Conservation (phyloP, 2,888 invertebrate species). For the Azorinus chamasolen region DNA sequence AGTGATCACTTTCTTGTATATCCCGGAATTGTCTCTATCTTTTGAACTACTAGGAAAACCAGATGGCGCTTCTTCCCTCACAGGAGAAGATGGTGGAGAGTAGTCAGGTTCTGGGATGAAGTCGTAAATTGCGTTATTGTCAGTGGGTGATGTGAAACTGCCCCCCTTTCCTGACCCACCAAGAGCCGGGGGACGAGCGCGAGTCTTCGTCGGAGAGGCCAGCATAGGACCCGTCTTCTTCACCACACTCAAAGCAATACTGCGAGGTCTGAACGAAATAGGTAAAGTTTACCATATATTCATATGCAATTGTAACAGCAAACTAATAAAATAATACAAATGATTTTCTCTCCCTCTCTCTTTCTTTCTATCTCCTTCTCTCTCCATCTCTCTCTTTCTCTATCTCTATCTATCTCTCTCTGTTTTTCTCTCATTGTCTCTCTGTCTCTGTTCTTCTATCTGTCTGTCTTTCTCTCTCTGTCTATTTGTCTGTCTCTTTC, state of each 20-base stretch:
- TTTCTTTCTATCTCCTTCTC: no score
- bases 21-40: constrained; percentile 23
- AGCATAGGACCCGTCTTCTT: constrained; percentile 49
- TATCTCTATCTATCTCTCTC: no score
- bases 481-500: no score
- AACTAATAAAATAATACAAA: no score
- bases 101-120: constrained; percentile 62
- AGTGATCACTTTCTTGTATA: constrained; percentile 21
- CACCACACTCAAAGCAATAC: constrained; percentile 52
- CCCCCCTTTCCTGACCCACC: constrained; percentile 26
- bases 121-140: constrained; percentile 23
- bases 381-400: no score
- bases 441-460: no score
- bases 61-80: not conserved
- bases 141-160: constrained; percentile 22
- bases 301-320: not conserved
- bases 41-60: not conserved
- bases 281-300: not conserved
- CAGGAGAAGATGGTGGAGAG: constrained; percentile 52
- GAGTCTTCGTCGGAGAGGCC: constrained; percentile 41
- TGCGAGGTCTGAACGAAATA: not conserved
- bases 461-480: no score
- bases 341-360: no score
- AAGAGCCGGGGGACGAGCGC: constrained; percentile 55
- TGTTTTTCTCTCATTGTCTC: no score